Percentiles rank a stretch among this genome's conserved stretches.
Evolutionary conservation across 2,888 invertebrate species (phyloP).

Genomic region (Melangyna quadrimaculata): DNA sequence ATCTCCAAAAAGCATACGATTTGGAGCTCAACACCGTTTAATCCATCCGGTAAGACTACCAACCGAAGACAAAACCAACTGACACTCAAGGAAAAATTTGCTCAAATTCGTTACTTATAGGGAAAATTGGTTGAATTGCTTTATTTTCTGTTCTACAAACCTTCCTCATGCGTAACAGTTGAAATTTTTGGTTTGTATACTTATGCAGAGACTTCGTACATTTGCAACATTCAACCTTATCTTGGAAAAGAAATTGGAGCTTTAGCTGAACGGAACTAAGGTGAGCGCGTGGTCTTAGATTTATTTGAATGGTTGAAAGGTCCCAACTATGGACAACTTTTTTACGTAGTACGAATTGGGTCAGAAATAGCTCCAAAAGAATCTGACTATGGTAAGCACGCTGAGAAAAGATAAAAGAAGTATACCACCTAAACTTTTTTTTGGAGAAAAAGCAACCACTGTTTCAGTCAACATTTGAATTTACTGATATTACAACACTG

Average conservation of each 20-base stretch:
- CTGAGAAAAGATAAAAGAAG: conserved; percentile 28
- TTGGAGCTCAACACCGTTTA: too few relatives aligned
- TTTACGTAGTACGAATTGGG: conserved; percentile 8
- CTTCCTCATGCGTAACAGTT: neutral
- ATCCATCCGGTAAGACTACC: neutral
- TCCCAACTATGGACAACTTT: conserved; percentile 46
- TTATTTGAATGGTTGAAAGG: too few relatives aligned
- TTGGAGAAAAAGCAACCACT: neutral
- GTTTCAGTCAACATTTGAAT: neutral
- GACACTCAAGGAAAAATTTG: conserved; percentile 6
- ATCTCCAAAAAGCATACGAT: too few relatives aligned
- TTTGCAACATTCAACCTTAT: conserved; percentile 47
- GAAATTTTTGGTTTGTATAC: conserved; percentile 45
- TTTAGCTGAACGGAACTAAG: conserved; percentile 40
- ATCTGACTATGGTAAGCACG: conserved; percentile 20
- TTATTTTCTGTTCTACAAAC: neutral
- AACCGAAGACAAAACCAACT: conserved; percentile 12
- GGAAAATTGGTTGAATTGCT: conserved; percentile 29
- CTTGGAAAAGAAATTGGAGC: conserved; percentile 29
- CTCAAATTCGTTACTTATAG: conserved; percentile 9
- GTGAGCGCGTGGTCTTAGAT: conserved; percentile 49
- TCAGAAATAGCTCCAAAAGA: conserved; percentile 5
- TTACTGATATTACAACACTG: too few relatives aligned
- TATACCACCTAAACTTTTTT: conserved; percentile 22
- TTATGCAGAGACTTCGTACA: conserved; percentile 34